These are phyloP conservation scores for Conistra vaccinii DNA, from an alignment of 2,888 invertebrate genomes.

Conservation along the genomic window DNA sequence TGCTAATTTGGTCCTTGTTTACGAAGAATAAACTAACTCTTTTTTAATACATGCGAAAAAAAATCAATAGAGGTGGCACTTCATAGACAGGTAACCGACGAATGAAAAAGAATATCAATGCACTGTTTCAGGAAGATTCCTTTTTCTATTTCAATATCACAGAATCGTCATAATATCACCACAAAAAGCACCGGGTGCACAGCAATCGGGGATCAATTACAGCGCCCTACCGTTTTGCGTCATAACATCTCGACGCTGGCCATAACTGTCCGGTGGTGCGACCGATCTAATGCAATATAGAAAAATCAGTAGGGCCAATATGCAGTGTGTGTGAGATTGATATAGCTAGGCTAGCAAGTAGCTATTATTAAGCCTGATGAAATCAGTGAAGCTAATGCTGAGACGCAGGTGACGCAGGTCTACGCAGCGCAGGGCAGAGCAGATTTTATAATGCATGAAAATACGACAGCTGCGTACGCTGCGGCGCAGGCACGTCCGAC, in stretches of 20 bases:
- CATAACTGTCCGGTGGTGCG: conserved; percentile 79
- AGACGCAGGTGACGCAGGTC: background rate
- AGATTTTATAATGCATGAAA: too few species aligned
- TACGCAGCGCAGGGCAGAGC: too few species aligned
- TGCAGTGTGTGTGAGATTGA: too few species aligned
- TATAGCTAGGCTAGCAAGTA: background rate
- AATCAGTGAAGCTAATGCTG: too few species aligned
- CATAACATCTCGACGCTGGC: conserved; percentile 81
- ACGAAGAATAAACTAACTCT: too few species aligned
- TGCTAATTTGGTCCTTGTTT: too few species aligned
- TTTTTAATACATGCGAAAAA: too few species aligned
- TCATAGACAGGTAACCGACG: too few species aligned
- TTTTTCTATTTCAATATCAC: conserved; percentile 21
- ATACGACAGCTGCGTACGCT: too few species aligned
- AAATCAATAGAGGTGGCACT: too few species aligned
- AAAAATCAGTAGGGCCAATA: conserved; percentile 39
- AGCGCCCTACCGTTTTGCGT: conserved; percentile 83
- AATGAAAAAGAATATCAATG: too few species aligned
- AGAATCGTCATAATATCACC: conserved; percentile 44
- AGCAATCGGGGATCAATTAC: conserved; percentile 82
- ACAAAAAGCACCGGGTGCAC: conserved; percentile 65
- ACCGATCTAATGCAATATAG: conserved; percentile 15
- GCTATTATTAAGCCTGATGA: background rate
- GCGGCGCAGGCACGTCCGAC: too few species aligned
- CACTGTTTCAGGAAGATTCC: background rate